Evolutionary conservation across 2,888 invertebrate species (phyloP).

Genomic region (Merodon equestris): DNA sequence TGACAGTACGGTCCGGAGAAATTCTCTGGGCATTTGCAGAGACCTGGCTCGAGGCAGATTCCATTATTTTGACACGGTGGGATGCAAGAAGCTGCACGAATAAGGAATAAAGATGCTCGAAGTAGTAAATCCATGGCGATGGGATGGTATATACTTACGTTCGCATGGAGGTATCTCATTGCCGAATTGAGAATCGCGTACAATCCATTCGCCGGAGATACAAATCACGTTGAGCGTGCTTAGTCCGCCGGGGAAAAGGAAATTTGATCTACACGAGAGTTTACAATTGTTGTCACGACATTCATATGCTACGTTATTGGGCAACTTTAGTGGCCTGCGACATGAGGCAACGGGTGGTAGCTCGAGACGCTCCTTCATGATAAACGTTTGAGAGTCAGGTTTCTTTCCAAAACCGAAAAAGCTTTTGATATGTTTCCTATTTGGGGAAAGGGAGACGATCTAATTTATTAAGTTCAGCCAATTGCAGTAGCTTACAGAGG

Average conservation of each 20-base stretch:
- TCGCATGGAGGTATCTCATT: constrained; percentile 82
- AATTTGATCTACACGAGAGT: constrained; percentile 72
- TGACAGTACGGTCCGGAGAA: constrained; percentile 88
- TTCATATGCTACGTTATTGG: constrained; percentile 71
- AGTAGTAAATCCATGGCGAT: constrained; percentile 7
- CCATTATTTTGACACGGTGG: constrained; percentile 90
- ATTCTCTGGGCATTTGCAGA: constrained; percentile 87
- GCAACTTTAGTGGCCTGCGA: constrained; percentile 69
- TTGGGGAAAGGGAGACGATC: not conserved
- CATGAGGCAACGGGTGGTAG: constrained; percentile 72
- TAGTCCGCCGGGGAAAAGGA: constrained; percentile 72
- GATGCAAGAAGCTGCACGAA: constrained; percentile 84
- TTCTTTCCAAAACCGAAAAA: constrained; percentile 37
- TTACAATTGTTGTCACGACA: constrained; percentile 74
- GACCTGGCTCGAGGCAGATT: constrained; percentile 86
- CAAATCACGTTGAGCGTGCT: constrained; percentile 73
- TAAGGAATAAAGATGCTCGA: not conserved
- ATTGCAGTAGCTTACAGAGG: constrained; percentile 38
- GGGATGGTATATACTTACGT: constrained; percentile 79
- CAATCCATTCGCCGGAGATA: constrained; percentile 74
- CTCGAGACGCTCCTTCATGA: constrained; percentile 70
- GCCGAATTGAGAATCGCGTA: constrained; percentile 76
- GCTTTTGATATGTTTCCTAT: constrained; percentile 19
- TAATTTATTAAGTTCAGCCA: not conserved
- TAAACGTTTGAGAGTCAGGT: constrained; percentile 69